Base-by-base conservation (phyloP, 2,797 vertebrate genomes). In the Peromyscus melanophrys region DNA sequence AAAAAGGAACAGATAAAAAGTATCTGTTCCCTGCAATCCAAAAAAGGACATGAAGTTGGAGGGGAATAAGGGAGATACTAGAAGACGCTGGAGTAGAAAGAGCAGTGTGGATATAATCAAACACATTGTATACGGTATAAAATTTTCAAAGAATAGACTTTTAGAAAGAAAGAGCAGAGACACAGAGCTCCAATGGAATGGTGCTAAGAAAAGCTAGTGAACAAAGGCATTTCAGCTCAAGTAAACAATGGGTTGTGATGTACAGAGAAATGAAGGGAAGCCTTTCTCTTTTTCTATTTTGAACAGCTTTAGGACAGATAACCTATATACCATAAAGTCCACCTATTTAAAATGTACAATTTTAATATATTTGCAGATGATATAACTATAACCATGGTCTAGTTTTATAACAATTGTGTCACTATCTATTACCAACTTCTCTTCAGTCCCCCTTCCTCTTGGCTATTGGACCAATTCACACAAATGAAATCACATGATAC, bases 331-430 rank as follows among this genome's bases (percentile, higher is more conserved):
- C 2, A 55, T 89, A n/a, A 81, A 89, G 19, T 46, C 71, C 46
- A 85, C 61, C 14, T 86, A 31, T 78, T 97, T 86, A 82, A 92
- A 81, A 10, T 52, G 1, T 75, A 16, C 19, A 65, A 25, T 25
- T 85, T 69, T 46, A 84, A 71, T 11, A 57, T 85, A 37, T 37
- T 34, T 63, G 81, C 25, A 88, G 10, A 16, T 52, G 61, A 5
- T 29, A 43, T 17, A 78, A 67, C 71, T 49, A 82, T 69, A 34
- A 82, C 11, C 37, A 63, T 71, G 80, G 77, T 52, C 65, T 65
- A 89, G 77, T 82, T 94, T 61, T 59, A 89, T 23, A 91, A 85
- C 31, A 73, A 71, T 69, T 63, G 91, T 77, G 82, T 61, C 57
- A 77, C 57, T 6, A 46, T 13, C 37, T 27, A 78, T 73, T 75